Conservation (phyloP, 2,888 invertebrate species). For the Zelleria hepariella region DNA sequence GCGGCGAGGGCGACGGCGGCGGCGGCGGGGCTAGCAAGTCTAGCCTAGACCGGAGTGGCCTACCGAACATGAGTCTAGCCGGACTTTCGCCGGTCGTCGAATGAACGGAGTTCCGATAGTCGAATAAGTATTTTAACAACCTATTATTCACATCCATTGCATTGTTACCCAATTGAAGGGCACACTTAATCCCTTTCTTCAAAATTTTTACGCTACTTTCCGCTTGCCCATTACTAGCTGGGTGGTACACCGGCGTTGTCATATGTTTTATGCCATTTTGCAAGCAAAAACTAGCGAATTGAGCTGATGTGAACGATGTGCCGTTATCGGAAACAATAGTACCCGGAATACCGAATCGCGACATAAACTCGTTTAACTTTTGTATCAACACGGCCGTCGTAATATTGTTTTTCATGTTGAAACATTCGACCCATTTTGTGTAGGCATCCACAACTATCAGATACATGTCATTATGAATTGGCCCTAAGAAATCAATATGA, state of each 20-base stretch:
- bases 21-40: not conserved
- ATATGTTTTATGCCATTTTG: slow-evolving; percentile 7
- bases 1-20: not conserved
- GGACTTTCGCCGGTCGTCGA: not conserved
- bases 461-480: not conserved
- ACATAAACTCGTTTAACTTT: not conserved
- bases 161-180: not conserved
- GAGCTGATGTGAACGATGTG: slow-evolving; percentile 3
- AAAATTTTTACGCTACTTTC: slow-evolving; percentile 9
- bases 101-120: not conserved
- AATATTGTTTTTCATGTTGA: not conserved
- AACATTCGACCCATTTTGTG: not conserved
- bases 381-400: not conserved
- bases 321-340: slow-evolving; percentile 8
- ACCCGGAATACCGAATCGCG: slow-evolving; percentile 5
- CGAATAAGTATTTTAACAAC: not conserved
- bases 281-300: slow-evolving; percentile 5
- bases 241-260: slow-evolving; percentile 4
- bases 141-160: not conserved
- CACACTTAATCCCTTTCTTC: slow-evolving; percentile 7
- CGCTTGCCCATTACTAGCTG: not conserved
- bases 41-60: not conserved
- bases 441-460: not conserved
- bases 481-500: not conserved
- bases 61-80: not conserved